phyloP scores from a whole-genome alignment of 2,888 invertebrate species.

The Sicus ferrugineus region DNA sequence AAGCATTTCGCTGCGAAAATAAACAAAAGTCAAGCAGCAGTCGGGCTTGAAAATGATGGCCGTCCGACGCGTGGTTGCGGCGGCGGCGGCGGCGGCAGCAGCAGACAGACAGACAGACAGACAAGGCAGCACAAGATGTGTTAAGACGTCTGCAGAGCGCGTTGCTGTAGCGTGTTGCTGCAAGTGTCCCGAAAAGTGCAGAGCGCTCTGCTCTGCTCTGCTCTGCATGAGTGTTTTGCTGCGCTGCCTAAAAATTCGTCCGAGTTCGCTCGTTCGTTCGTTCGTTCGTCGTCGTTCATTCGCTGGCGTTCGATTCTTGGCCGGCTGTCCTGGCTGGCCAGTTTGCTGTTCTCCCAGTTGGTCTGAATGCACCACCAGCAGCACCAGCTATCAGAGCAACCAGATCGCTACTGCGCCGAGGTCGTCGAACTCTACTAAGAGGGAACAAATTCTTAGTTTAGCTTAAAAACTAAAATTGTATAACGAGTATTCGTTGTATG shows the following conservation, averaged over 20 bases:
- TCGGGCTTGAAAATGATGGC: too few relatives aligned
- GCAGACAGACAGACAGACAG: not conserved
- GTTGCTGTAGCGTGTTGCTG: too few relatives aligned
- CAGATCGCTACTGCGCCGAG: constrained; percentile 23
- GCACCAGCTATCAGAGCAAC: constrained; percentile 26
- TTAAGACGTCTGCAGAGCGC: too few relatives aligned
- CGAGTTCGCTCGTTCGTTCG: too few relatives aligned
- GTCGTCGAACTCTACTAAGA: constrained; percentile 28
- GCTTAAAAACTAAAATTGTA: constrained; percentile 13
- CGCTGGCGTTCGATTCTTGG: not conserved
- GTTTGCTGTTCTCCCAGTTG: not conserved
- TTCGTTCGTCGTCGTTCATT: not conserved
- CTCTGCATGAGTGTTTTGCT: not conserved
- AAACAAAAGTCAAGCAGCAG: too few relatives aligned
- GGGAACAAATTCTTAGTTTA: not conserved
- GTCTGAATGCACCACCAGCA: constrained; percentile 25
- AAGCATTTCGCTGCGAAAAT: not conserved
- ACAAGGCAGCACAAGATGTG: not conserved
- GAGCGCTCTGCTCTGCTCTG: too few relatives aligned
- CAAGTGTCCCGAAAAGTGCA: not conserved
- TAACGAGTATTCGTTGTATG: not conserved
- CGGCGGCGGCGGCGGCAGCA: not conserved
- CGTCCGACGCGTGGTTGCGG: too few relatives aligned
- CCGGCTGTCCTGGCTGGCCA: not conserved
- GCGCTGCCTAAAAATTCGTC: not conserved